Percentiles rank a stretch among this genome's conserved stretches.
phyloP scores from a whole-genome alignment of 2,888 invertebrate species.

The Hypolimnas misippus region DNA sequence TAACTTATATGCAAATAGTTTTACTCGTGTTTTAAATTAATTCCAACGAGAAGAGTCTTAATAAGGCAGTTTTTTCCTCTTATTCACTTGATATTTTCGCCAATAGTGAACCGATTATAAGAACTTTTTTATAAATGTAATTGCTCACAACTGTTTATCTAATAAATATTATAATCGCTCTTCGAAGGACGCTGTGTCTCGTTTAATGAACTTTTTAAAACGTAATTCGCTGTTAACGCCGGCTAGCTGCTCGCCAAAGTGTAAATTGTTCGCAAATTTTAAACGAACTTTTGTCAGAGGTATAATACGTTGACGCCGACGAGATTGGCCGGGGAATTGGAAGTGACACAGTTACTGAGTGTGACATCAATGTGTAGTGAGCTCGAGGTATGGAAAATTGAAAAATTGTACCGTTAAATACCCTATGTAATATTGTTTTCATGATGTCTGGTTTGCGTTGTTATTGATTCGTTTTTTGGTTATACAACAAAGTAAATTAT shows the following conservation, averaged over 20 bases:
- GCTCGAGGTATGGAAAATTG: background rate
- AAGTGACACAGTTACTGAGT: constrained; percentile 29
- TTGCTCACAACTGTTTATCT: too few relatives aligned
- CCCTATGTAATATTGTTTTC: background rate
- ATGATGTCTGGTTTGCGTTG: background rate
- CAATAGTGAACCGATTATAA: too few relatives aligned
- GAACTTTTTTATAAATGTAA: too few relatives aligned
- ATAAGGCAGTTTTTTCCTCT: too few relatives aligned
- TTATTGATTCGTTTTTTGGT: too few relatives aligned
- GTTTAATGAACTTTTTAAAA: constrained; percentile 21
- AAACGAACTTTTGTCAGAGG: constrained; percentile 20
- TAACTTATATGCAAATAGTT: too few relatives aligned
- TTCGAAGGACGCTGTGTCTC: background rate
- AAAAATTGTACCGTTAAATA: background rate
- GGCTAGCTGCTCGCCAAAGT: constrained; percentile 15
- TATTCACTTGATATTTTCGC: too few relatives aligned
- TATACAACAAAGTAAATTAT: too few relatives aligned
- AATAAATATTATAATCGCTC: too few relatives aligned
- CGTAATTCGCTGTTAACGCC: constrained; percentile 16
- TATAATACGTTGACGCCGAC: constrained; percentile 34
- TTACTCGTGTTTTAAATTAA: too few relatives aligned
- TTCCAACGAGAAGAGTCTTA: too few relatives aligned
- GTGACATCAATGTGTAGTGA: constrained; percentile 10
- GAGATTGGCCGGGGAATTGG: constrained; percentile 46
- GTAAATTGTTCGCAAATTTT: constrained; percentile 21